Evolutionary conservation across 2,888 invertebrate species (phyloP).

Genomic region (Odiellus spinosus): DNA sequence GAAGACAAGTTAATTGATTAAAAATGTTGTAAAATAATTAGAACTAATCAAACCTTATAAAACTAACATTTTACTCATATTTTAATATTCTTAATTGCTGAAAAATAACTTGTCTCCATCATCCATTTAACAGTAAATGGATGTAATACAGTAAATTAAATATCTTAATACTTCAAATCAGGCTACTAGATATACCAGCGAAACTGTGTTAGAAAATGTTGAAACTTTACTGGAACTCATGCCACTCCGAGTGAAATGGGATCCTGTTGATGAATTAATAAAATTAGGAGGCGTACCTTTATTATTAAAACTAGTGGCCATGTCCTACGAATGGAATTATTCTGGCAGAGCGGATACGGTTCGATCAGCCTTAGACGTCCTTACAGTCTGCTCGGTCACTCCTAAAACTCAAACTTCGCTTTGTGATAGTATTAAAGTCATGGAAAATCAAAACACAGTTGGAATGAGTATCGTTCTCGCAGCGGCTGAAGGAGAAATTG

Average conservation of each 20-base stretch:
- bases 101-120: no score
- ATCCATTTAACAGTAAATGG: no score
- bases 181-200: conserved; percentile 45
- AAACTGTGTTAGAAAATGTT: conserved; percentile 72
- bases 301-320: conserved; percentile 67
- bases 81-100: no score
- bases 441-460: conserved; percentile 50
- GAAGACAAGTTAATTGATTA: neutral
- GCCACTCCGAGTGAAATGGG: conserved; percentile 63
- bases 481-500: conserved; percentile 79
- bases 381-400: conserved; percentile 76
- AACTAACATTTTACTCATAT: no score
- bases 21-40: no score
- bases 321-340: conserved; percentile 82
- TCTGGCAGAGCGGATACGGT: conserved; percentile 70
- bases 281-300: conserved; percentile 59
- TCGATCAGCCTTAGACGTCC: conserved; percentile 60
- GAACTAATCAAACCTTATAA: no score
- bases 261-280: conserved; percentile 71
- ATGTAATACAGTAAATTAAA: no score
- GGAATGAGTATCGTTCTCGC: conserved; percentile 56
- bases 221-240: conserved; percentile 59
- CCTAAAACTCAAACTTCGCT: conserved; percentile 48
- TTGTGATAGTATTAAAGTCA: conserved; percentile 27
- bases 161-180: conserved; percentile 19